These are phyloP conservation scores for Euzophera pinguis DNA, from an alignment of 2,888 invertebrate genomes.

Conservation along the genomic window DNA sequence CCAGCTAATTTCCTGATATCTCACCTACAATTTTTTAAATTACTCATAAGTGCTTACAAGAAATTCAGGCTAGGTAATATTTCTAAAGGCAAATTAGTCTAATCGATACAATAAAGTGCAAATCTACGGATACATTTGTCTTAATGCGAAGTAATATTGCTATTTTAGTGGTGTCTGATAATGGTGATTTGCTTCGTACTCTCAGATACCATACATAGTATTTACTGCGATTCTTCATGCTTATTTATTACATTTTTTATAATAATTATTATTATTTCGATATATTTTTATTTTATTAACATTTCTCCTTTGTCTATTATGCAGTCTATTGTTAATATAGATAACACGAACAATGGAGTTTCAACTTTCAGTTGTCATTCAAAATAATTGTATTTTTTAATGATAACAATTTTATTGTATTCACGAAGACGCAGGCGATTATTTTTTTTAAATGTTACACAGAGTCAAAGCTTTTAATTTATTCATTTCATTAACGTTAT, in stretches of 20 bases:
- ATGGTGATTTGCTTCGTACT: neutral
- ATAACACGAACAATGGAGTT: too few species aligned
- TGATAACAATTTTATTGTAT: too few species aligned
- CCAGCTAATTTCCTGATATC: too few species aligned
- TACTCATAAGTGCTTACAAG: too few species aligned
- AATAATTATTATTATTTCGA: neutral
- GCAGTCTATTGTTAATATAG: neutral
- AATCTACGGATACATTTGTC: neutral
- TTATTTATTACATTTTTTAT: constrained; percentile 19
- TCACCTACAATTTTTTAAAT: too few species aligned
- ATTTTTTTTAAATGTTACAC: neutral
- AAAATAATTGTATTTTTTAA: too few species aligned
- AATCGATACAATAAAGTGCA: too few species aligned
- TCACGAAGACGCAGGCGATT: neutral
- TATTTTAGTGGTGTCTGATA: neutral
- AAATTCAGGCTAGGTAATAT: too few species aligned
- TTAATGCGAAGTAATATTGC: neutral
- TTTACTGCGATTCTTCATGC: constrained; percentile 11
- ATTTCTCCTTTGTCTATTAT: neutral
- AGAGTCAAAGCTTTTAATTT: neutral
- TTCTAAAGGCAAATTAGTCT: too few species aligned
- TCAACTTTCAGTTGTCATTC: too few species aligned
- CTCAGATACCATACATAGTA: constrained; percentile 8
- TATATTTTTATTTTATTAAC: neutral
- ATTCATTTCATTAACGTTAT: neutral